These are phyloP conservation scores for Mongoloraphidia duomilia DNA, from an alignment of 2,888 invertebrate species.

Conservation along the genomic window DNA sequence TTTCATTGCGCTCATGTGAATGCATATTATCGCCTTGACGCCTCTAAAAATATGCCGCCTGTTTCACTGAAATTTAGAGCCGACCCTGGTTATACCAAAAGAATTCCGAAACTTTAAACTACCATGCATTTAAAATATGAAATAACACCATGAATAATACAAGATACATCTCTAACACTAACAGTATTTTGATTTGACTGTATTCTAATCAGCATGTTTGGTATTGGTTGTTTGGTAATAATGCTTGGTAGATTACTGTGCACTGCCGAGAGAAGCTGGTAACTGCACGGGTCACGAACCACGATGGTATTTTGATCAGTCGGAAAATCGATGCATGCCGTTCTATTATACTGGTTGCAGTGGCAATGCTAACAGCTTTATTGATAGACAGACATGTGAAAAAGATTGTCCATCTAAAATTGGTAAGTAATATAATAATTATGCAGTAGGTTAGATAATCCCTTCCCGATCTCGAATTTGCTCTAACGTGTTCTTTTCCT, in stretches of 20 bases:
- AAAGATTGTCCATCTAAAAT: constrained; percentile 61
- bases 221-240: not conserved
- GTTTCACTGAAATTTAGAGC: too few species aligned
- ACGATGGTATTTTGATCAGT: constrained; percentile 73
- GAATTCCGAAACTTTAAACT: too few species aligned
- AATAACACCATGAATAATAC: too few species aligned
- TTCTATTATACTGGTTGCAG: constrained; percentile 89
- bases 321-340: constrained; percentile 75
- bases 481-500: too few species aligned
- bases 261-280: constrained; percentile 58
- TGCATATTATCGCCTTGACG: too few species aligned
- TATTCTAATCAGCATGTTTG: constrained; percentile 1
- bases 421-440: constrained; percentile 42
- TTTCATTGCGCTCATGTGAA: too few species aligned
- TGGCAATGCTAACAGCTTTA: constrained; percentile 79
- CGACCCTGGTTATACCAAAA: too few species aligned
- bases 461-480: too few species aligned
- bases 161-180: constrained; percentile 3
- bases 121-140: too few species aligned
- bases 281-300: constrained; percentile 62
- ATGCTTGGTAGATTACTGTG: constrained; percentile 50
- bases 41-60: too few species aligned
- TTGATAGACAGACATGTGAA: constrained; percentile 56
- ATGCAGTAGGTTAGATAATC: too few species aligned
- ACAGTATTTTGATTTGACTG: not conserved